Conservation (phyloP, 2,797 vertebrate species). For the Tapera naevia region DNA sequence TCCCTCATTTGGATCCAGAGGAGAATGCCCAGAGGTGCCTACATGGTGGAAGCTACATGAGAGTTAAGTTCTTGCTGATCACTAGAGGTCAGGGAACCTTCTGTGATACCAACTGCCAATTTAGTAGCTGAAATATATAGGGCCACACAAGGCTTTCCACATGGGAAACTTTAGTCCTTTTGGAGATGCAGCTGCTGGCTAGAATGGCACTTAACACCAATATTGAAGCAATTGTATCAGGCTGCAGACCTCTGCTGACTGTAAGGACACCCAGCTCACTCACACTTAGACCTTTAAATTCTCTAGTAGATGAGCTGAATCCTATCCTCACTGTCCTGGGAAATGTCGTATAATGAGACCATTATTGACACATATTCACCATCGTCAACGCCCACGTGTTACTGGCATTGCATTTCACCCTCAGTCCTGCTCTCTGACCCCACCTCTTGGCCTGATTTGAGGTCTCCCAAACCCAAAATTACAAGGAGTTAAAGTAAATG, state of each 20-base stretch:
- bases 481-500: neutral
- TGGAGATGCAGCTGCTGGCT: neutral
- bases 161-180: neutral
- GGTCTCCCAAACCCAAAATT: neutral
- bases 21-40: neutral
- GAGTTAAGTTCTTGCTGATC: neutral
- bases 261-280: neutral
- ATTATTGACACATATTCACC: neutral
- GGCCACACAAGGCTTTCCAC: rapidly evolving
- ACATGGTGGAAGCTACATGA: neutral
- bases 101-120: rapidly evolving
- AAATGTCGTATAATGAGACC: neutral
- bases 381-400: rapidly evolving
- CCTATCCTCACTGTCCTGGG: neutral
- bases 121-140: neutral
- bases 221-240: neutral
- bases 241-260: neutral
- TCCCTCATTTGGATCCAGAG: neutral
- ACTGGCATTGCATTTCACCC: neutral
- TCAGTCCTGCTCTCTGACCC: neutral
- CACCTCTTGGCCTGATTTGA: neutral
- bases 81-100: neutral
- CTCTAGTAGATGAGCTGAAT: neutral
- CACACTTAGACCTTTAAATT: rapidly evolving
- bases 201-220: neutral